These are phyloP conservation scores for Uropetala carovei DNA, from an alignment of 2,888 invertebrate genomes.

Conservation along the genomic window DNA sequence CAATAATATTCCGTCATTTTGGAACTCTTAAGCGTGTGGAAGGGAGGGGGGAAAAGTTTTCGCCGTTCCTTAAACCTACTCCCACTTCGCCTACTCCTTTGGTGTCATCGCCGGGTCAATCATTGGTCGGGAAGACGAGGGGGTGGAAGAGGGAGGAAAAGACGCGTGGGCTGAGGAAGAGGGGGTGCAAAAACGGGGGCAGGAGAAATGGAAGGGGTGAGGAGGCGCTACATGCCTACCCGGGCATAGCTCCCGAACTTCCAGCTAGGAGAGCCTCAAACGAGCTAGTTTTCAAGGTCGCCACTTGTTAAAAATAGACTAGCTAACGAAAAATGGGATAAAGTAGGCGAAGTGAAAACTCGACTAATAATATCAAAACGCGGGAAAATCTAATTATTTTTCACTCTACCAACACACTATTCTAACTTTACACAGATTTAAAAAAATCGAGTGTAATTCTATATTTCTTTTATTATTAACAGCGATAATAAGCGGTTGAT, in stretches of 20 bases:
- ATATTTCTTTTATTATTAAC: too few species aligned
- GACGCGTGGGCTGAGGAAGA: not conserved
- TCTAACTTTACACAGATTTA: too few species aligned
- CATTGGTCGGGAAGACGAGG: not conserved
- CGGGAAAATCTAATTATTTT: too few species aligned
- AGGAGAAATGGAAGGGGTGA: too few species aligned
- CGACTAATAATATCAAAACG: too few species aligned
- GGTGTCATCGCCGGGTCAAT: constrained; percentile 20
- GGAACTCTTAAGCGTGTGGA: too few species aligned
- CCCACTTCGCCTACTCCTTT: not conserved
- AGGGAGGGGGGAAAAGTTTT: not conserved
- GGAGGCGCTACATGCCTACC: not conserved
- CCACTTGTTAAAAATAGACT: not conserved
- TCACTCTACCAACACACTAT: too few species aligned
- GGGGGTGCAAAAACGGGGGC: too few species aligned
- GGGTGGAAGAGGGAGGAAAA: not conserved
- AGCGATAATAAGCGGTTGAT: too few species aligned
- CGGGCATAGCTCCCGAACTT: not conserved
- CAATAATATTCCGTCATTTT: too few species aligned
- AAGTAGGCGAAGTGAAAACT: not conserved
- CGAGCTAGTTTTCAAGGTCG: constrained; percentile 15
- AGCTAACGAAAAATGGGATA: not conserved
- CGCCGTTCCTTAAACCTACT: not conserved
- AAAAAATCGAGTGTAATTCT: too few species aligned
- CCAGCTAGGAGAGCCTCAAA: not conserved